phyloP scores from a whole-genome alignment of 2,113 vertebrate genomes.

The Cyanoderma ruficeps region DNA sequence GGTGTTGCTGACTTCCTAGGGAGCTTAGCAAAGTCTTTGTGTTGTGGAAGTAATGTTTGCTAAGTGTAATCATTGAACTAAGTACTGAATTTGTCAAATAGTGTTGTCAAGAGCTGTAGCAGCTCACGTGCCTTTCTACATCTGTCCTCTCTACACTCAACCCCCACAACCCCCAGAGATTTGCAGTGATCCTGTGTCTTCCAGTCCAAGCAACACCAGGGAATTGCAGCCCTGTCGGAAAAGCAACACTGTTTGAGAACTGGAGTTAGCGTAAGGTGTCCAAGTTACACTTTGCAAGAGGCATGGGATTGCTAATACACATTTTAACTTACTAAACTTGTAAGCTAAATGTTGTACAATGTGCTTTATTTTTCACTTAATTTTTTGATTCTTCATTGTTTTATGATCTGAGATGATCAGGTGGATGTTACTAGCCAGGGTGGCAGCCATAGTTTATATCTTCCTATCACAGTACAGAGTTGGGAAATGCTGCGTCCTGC shows the following conservation, averaged over 20 bases:
- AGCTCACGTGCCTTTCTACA: neutral
- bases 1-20: neutral
- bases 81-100: neutral
- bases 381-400: neutral
- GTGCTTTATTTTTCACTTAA: neutral
- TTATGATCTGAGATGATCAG: neutral
- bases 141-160: neutral
- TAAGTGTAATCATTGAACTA: neutral
- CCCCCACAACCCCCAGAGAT: accelerated
- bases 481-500: neutral
- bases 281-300: neutral
- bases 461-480: neutral
- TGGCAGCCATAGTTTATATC: neutral
- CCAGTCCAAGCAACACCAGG: neutral
- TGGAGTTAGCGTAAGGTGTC: neutral
- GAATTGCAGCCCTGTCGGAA: neutral
- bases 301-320: neutral
- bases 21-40: neutral
- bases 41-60: neutral
- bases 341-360: neutral
- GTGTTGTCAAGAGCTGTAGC: neutral
- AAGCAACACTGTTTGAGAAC: neutral
- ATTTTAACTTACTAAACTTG: neutral
- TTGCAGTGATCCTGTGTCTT: neutral
- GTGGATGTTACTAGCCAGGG: neutral